These are phyloP conservation scores for Bhutanitis thaidina DNA, from an alignment of 2,888 invertebrate genomes.

Conservation along the genomic window DNA sequence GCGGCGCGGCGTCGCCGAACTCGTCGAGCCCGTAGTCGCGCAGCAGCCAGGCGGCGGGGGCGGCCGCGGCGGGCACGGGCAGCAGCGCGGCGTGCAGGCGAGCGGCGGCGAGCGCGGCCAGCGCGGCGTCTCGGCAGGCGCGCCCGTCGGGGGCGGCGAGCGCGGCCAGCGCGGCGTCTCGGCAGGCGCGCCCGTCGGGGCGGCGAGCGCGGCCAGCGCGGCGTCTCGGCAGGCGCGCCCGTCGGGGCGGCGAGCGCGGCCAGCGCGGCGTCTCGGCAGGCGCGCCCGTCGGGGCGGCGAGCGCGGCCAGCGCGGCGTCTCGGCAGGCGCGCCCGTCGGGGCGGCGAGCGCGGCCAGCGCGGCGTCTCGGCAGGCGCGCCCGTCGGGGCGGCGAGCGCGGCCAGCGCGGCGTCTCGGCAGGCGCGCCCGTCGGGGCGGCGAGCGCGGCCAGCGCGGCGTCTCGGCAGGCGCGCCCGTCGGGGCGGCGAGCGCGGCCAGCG, in stretches of 20 bases:
- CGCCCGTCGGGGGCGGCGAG: slow-evolving; percentile 24
- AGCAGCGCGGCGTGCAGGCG: slow-evolving; percentile 37
- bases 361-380: no score
- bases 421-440: no score
- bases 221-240: slow-evolving; percentile 27
- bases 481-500: no score
- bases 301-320: slow-evolving; percentile 24
- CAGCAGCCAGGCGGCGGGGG: slow-evolving; percentile 35
- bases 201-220: slow-evolving; percentile 30
- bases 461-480: no score
- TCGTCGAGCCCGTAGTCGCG: slow-evolving; percentile 52
- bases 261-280: slow-evolving; percentile 24
- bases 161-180: slow-evolving; percentile 29
- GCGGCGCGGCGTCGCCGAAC: slow-evolving; percentile 48
- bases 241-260: slow-evolving; percentile 25
- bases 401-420: no score
- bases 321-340: slow-evolving; percentile 3
- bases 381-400: no score
- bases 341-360: no score
- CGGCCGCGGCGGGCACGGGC: slow-evolving; percentile 37
- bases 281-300: slow-evolving; percentile 14
- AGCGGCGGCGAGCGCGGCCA: slow-evolving; percentile 31
- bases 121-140: slow-evolving; percentile 31
- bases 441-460: no score
- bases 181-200: slow-evolving; percentile 33